Conservation (phyloP, 2,113 vertebrate species). For the Microcebus griseorufus region DNA sequence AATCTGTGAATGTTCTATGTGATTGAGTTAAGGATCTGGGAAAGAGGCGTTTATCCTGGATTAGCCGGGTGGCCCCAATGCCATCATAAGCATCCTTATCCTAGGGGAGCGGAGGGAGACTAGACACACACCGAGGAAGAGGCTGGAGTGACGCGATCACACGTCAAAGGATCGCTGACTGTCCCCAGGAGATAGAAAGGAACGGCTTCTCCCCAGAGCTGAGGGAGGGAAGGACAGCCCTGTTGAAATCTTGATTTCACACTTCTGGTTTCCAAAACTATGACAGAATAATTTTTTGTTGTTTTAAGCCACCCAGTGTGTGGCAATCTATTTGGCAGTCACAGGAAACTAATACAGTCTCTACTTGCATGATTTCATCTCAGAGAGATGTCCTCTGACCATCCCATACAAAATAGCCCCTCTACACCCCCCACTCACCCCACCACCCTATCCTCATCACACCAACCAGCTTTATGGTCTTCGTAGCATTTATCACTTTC, state of each 20-base stretch:
- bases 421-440: rapidly evolving
- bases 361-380: not conserved
- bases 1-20: not conserved
- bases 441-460: not conserved
- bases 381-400: not conserved
- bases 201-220: not conserved
- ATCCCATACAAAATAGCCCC: not conserved
- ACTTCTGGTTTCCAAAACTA: not conserved
- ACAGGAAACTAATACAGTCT: not conserved
- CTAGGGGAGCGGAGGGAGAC: not conserved
- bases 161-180: not conserved
- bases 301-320: not conserved
- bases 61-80: not conserved
- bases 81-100: not conserved
- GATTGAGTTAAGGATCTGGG: not conserved
- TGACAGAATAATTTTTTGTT: not conserved
- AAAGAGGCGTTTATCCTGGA: not conserved
- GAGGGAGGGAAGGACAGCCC: rapidly evolving
- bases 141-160: too few species aligned
- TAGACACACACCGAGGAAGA: not conserved
- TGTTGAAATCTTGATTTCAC: not conserved
- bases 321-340: not conserved
- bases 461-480: not conserved
- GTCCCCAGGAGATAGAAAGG: not conserved
- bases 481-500: not conserved